Evolutionary conservation across 2,113 vertebrate species (phyloP).

Genomic region (Blennius ocellaris): DNA sequence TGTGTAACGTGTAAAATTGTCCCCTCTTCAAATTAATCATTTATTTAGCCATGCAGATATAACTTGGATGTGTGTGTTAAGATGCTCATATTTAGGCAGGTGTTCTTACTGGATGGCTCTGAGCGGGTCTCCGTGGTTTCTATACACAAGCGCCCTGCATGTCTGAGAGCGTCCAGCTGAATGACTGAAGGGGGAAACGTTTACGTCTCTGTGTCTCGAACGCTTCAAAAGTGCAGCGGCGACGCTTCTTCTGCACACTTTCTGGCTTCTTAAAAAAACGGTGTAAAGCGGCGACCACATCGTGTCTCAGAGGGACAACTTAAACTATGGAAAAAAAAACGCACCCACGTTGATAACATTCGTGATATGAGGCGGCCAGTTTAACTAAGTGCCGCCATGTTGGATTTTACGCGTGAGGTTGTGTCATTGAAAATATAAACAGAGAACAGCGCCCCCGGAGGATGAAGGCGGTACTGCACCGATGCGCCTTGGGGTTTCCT

Average conservation of each 20-base stretch:
- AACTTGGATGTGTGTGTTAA: not conserved
- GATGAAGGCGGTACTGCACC: not conserved
- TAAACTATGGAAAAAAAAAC: not conserved
- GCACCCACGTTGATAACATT: not conserved
- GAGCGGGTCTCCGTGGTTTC: slow-evolving; percentile 79
- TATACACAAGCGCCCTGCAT: slow-evolving; percentile 70
- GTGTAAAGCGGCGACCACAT: slow-evolving; percentile 49
- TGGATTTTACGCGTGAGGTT: slow-evolving; percentile 36
- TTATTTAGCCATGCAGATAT: not conserved
- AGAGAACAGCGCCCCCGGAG: slow-evolving; percentile 35
- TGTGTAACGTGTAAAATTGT: no score
- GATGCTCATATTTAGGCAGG: not conserved
- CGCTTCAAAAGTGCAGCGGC: not conserved
- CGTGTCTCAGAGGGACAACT: accelerated
- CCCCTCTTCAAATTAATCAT: no score
- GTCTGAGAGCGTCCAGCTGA: slow-evolving; percentile 43
- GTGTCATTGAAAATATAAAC: slow-evolving; percentile 35
- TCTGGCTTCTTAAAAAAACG: slow-evolving; percentile 6
- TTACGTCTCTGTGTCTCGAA: not conserved
- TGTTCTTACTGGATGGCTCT: slow-evolving; percentile 79
- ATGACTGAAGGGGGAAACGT: slow-evolving; percentile 37
- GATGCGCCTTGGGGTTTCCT: no score
- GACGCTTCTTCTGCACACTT: slow-evolving; percentile 16
- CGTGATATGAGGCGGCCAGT: not conserved
- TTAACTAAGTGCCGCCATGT: slow-evolving; percentile 58